phyloP scores from a whole-genome alignment of 2,888 invertebrate species.

The Melanostoma scalare region DNA sequence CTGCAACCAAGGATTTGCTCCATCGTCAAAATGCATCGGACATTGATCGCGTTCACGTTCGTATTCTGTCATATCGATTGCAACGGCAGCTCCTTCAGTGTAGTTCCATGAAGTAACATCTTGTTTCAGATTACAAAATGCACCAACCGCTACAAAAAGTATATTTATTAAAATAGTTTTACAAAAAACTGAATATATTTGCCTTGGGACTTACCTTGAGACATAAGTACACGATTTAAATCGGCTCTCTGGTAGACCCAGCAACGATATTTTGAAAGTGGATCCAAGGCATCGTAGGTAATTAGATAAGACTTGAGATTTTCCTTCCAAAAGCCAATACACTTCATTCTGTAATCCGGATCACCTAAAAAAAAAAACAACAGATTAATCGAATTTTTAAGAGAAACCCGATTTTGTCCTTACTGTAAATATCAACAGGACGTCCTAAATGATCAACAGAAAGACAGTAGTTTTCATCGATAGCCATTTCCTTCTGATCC shows the following conservation, averaged over 20 bases:
- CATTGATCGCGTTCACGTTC: conserved; percentile 97
- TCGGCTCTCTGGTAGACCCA: conserved; percentile 99
- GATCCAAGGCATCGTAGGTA: conserved; percentile 97
- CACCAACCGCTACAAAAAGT: conserved; percentile 88
- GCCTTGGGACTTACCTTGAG: conserved; percentile 82
- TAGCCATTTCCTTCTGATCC: conserved; percentile 95
- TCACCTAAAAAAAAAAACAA: conserved; percentile 82
- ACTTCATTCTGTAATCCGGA: conserved; percentile 97
- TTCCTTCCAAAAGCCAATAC: conserved; percentile 99
- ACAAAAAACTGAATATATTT: not conserved
- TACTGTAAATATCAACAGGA: conserved; percentile 95
- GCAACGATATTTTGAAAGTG: conserved; percentile 96
- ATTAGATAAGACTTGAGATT: conserved; percentile 97
- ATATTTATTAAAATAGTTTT: not conserved
- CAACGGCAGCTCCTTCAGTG: conserved; percentile 96
- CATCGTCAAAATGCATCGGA: conserved; percentile 98
- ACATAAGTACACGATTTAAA: conserved; percentile 92
- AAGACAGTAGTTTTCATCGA: conserved; percentile 97
- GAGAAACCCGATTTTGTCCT: not conserved
- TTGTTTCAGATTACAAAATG: conserved; percentile 94
- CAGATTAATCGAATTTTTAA: not conserved
- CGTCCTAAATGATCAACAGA: conserved; percentile 97
- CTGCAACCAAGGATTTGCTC: conserved; percentile 91
- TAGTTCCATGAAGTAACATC: conserved; percentile 94
- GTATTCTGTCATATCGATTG: conserved; percentile 94